Conservation (phyloP, 2,888 invertebrate species). For the Amiota mariae region DNA sequence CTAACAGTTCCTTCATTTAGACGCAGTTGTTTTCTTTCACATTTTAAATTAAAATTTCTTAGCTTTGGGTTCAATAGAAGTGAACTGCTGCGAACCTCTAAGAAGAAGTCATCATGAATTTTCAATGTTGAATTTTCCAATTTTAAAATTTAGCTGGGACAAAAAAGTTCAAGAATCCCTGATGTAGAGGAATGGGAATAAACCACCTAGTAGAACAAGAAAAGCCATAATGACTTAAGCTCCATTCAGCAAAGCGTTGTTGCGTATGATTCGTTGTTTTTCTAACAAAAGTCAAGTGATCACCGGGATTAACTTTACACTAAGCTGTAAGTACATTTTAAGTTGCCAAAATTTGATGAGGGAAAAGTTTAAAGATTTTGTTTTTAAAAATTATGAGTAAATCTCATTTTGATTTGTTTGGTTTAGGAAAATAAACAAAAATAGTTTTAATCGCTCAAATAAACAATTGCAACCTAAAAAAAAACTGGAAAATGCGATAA, state of each 20-base stretch:
- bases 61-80: too few relatives aligned
- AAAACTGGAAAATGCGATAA: conserved; percentile 5
- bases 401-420: background rate
- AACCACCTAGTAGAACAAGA: background rate
- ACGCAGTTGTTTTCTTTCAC: too few relatives aligned
- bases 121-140: too few relatives aligned
- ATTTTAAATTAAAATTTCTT: too few relatives aligned
- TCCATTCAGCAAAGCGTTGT: background rate
- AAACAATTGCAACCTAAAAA: background rate
- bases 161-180: too few relatives aligned
- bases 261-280: conserved; percentile 26
- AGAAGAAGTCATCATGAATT: too few relatives aligned
- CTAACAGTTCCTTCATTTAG: too few relatives aligned
- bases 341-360: background rate
- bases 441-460: background rate
- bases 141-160: too few relatives aligned
- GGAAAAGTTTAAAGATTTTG: background rate
- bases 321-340: too few relatives aligned
- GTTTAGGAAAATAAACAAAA: background rate
- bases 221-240: conserved; percentile 1
- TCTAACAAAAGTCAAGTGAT: conserved; percentile 15
- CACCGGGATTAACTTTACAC: background rate
- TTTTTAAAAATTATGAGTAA: background rate
- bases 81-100: too few relatives aligned
- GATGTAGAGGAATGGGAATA: too few relatives aligned